phyloP scores from a whole-genome alignment of 2,888 invertebrate genomes.

The Andrena haemorrhoa region DNA sequence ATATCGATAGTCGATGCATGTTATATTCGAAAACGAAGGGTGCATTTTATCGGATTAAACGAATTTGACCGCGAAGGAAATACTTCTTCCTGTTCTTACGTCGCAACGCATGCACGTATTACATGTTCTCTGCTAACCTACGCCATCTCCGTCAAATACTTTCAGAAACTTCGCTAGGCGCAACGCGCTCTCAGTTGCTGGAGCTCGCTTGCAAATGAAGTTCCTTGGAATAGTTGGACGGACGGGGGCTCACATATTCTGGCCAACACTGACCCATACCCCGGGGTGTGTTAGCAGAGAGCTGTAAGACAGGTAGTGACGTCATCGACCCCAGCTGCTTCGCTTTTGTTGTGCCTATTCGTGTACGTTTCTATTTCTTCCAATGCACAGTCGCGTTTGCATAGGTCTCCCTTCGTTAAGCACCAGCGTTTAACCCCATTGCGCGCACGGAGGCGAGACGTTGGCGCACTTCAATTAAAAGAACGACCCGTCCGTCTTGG shows the following conservation, averaged over 20 bases:
- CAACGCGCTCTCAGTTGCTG: conserved; percentile 13
- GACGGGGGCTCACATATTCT: conserved; percentile 23
- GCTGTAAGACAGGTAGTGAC: conserved; percentile 81
- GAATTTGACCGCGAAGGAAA: not conserved
- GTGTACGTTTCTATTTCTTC: not conserved
- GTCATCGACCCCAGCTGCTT: conserved; percentile 79
- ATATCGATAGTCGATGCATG: not conserved
- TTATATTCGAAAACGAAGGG: not conserved
- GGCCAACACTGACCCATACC: conserved; percentile 79
- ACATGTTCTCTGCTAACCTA: not conserved
- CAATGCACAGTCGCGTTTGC: not conserved
- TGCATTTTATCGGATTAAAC: not conserved
- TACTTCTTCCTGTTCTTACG: too few species aligned
- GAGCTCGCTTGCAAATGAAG: conserved; percentile 41
- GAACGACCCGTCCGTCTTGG: not conserved
- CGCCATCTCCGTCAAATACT: conserved; percentile 24
- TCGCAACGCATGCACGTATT: not conserved
- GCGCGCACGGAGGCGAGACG: not conserved
- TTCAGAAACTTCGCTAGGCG: conserved; percentile 13
- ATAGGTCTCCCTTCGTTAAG: not conserved
- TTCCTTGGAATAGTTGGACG: conserved; percentile 52
- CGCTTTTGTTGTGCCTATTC: conserved; percentile 63
- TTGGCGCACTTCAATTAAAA: not conserved
- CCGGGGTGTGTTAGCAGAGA: conserved; percentile 73
- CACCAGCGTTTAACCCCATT: conserved; percentile 11